Conservation (phyloP, 2,113 vertebrate species). For the Dermatemys mawii region DNA sequence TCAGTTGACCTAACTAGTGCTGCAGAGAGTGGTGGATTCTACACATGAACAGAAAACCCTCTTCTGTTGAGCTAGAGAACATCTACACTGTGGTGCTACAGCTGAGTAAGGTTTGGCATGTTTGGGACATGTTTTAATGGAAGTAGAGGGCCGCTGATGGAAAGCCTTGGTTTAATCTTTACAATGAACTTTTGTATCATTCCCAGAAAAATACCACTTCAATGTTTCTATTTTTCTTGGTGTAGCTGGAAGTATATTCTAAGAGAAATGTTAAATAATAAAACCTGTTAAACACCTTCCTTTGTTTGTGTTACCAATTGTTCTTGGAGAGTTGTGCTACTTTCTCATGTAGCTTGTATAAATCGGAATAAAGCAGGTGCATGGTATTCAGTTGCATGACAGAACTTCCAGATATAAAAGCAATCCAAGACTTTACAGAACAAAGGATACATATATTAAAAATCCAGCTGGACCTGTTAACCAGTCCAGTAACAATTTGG, state of each 20-base stretch:
- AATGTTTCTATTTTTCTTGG: slow-evolving; percentile 27
- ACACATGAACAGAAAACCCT: not conserved
- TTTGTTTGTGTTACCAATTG: not conserved
- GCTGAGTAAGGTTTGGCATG: not conserved
- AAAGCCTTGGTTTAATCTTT: slow-evolving; percentile 21
- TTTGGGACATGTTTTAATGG: not conserved
- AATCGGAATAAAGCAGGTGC: not conserved
- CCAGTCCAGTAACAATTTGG: accelerated
- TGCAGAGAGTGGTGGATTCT: not conserved
- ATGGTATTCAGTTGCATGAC: not conserved
- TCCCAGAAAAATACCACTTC: not conserved
- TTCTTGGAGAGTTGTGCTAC: not conserved
- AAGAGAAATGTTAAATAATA: slow-evolving; percentile 30
- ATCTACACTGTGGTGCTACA: not conserved
- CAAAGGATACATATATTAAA: not conserved
- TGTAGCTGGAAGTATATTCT: slow-evolving; percentile 27
- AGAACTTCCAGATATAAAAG: accelerated
- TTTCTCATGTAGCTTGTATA: not conserved
- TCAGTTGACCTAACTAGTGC: not conserved
- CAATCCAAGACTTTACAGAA: not conserved
- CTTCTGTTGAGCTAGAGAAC: not conserved
- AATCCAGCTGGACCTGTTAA: not conserved
- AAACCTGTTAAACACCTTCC: not conserved
- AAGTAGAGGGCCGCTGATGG: not conserved
- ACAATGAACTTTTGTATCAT: not conserved